Evolutionary conservation across 2,888 invertebrate species (phyloP).

Genomic region (Loripinus fragilis): DNA sequence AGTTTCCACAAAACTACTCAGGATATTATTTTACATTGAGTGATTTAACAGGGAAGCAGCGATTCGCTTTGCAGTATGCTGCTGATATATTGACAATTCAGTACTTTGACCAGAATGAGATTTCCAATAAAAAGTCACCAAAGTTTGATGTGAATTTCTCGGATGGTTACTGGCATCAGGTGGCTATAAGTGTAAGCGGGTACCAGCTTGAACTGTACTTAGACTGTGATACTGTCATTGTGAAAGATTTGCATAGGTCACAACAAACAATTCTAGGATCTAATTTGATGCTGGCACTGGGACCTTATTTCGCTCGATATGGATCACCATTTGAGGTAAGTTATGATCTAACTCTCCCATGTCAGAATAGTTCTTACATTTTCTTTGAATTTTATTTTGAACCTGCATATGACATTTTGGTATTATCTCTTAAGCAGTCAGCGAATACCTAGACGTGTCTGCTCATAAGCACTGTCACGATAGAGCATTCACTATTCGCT

Average conservation of each 20-base stretch:
- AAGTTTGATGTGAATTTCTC: slow-evolving; percentile 65
- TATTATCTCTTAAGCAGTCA: too few relatives aligned
- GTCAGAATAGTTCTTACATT: too few relatives aligned
- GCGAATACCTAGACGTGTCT: too few relatives aligned
- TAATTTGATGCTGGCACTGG: slow-evolving; percentile 71
- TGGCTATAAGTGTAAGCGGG: slow-evolving; percentile 69
- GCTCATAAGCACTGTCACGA: too few relatives aligned
- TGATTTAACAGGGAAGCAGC: slow-evolving; percentile 69
- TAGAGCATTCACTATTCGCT: too few relatives aligned
- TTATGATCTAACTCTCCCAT: too few relatives aligned
- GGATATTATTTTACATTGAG: slow-evolving; percentile 76
- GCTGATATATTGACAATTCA: slow-evolving; percentile 45
- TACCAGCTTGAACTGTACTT: slow-evolving; percentile 64
- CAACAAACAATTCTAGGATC: slow-evolving; percentile 14
- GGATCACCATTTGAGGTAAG: slow-evolving; percentile 73
- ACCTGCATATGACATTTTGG: too few relatives aligned
- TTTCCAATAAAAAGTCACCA: slow-evolving; percentile 52
- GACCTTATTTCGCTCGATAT: slow-evolving; percentile 72
- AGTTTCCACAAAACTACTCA: slow-evolving; percentile 51
- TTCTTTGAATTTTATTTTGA: too few relatives aligned
- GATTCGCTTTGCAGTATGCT: slow-evolving; percentile 65
- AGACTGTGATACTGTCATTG: slow-evolving; percentile 70
- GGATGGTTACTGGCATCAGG: slow-evolving; percentile 70
- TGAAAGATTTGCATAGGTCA: slow-evolving; percentile 41
- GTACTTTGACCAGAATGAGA: slow-evolving; percentile 58